Percentiles rank a stretch among this genome's conserved stretches.
Conservation (phyloP, 2,113 vertebrate genomes). For the Lycaon pictus region DNA sequence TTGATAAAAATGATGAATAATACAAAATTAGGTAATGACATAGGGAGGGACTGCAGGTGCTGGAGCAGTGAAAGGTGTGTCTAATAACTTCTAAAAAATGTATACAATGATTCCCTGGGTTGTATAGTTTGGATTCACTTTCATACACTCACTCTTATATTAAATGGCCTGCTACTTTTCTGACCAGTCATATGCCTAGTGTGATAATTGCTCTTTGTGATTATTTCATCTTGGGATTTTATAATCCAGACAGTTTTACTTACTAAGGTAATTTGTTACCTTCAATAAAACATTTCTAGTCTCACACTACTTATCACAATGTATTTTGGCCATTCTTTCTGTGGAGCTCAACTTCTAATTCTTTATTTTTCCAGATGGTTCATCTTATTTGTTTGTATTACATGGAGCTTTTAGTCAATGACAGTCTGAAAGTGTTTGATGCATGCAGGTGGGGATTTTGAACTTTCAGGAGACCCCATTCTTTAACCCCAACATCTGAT, state of each 20-base stretch:
- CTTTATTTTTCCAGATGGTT: neutral
- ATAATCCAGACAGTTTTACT: neutral
- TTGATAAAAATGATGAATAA: neutral
- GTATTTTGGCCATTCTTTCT: neutral
- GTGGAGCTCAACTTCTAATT: neutral
- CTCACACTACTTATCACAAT: neutral
- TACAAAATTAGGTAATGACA: neutral
- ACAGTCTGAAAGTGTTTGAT: neutral
- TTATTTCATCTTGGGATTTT: neutral
- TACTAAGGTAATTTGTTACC: constrained; percentile 7
- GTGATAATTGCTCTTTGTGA: neutral
- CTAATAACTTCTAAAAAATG: neutral
- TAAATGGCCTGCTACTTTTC: constrained; percentile 7
- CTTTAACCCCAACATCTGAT: neutral
- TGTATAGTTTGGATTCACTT: neutral
- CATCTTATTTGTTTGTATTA: neutral
- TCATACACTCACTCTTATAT: neutral
- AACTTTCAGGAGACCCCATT: neutral
- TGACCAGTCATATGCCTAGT: neutral
- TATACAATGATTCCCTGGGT: neutral
- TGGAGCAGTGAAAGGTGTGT: neutral
- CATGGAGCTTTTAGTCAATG: neutral
- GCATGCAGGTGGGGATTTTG: neutral
- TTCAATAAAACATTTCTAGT: neutral
- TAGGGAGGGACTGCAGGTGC: neutral